A percentile compares a stretch with the other conserved stretches of the same genome.
Evolutionary conservation across 2,797 vertebrate genomes (phyloP).

Genomic region (Lithobates sylvaticus): DNA sequence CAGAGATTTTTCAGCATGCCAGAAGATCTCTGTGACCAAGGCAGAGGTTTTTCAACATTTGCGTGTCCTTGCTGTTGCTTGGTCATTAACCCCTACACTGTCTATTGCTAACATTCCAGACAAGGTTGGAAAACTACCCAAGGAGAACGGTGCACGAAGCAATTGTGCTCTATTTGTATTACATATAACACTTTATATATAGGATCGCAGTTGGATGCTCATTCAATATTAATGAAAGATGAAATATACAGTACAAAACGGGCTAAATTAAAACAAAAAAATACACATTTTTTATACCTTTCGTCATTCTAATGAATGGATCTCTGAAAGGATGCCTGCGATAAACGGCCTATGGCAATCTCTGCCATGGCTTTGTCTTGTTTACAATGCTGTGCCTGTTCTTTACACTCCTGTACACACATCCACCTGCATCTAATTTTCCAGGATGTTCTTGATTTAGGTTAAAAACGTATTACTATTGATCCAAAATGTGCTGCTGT

Average conservation of each 20-base stretch:
- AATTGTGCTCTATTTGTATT: slow-evolving; percentile 5
- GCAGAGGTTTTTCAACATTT: background rate
- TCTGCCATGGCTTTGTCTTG: slow-evolving; percentile 4
- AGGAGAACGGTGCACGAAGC: background rate
- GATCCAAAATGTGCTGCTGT: slow-evolving; percentile 58
- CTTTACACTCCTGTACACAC: slow-evolving; percentile 38
- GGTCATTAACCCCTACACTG: background rate
- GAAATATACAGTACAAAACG: background rate
- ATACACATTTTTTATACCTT: background rate
- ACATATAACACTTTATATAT: background rate
- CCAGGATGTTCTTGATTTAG: slow-evolving; percentile 62
- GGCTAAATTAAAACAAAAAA: background rate
- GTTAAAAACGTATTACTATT: slow-evolving; percentile 61
- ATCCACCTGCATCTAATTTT: slow-evolving; percentile 56
- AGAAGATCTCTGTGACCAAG: background rate
- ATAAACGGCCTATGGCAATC: background rate
- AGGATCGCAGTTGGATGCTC: background rate
- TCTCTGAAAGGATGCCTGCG: background rate
- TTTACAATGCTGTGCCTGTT: slow-evolving; percentile 6
- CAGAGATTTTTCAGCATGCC: background rate
- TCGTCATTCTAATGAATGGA: slow-evolving; percentile 2
- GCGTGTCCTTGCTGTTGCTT: background rate
- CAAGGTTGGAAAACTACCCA: background rate
- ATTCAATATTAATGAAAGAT: background rate
- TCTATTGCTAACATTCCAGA: background rate